These are phyloP conservation scores for Mirza zaza DNA, from an alignment of 2,113 vertebrate species.

Conservation along the genomic window DNA sequence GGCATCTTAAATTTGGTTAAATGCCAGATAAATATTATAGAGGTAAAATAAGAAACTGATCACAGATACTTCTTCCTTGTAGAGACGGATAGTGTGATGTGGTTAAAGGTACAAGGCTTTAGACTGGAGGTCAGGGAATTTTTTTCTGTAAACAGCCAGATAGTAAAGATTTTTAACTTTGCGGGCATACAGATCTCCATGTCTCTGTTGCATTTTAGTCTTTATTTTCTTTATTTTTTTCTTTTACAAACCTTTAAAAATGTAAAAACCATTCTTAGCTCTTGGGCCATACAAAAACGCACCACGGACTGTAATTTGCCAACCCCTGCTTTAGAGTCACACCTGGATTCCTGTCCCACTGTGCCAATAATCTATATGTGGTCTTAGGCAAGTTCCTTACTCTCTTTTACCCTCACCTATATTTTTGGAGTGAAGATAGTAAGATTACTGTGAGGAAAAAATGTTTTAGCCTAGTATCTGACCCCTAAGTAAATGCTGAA, in stretches of 20 bases:
- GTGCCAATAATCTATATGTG: background rate
- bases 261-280: background rate
- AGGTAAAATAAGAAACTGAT: constrained; percentile 23
- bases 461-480: constrained; percentile 28
- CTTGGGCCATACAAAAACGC: background rate
- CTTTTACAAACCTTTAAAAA: constrained; percentile 32
- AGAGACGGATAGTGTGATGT: background rate
- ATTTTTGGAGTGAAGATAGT: background rate
- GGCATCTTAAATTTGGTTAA: constrained; percentile 34
- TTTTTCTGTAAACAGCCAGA: constrained; percentile 29
- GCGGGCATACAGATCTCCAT: background rate
- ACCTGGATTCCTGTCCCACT: background rate
- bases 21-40: background rate
- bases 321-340: background rate
- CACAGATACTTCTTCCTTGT: constrained; percentile 18
- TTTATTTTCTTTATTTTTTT: background rate
- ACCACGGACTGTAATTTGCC: background rate
- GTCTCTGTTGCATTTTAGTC: constrained; percentile 40
- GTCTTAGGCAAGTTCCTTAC: background rate
- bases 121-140: background rate
- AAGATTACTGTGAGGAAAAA: background rate
- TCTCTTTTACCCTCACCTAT: background rate
- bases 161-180: constrained; percentile 16
- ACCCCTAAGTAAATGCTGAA: constrained; percentile 25
- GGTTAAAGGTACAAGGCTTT: background rate